Evolutionary conservation across 2,113 vertebrate genomes (phyloP), one percentile per base, ranked within the genome.

Genomic region (Desmodus rotundus): DNA sequence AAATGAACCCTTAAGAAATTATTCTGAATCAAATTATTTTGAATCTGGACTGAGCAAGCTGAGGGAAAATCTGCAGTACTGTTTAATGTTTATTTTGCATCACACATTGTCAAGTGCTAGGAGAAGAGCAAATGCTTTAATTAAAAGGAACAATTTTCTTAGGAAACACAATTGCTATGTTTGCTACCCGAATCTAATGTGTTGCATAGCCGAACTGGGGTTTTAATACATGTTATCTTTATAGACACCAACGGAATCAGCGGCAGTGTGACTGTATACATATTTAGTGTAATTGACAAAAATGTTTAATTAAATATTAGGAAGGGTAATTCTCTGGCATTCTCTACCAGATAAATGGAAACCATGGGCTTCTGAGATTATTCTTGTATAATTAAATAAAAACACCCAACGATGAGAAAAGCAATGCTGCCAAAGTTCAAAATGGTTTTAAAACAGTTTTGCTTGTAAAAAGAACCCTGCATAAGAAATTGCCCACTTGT

Each of bases 301-400:
- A 98, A 98, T 98, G 97, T 98, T 98, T 98, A 98, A 98, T 98
- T 98, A 98, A 98, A 95, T 98, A 98, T 96, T 98, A 96, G 97
- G 96, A 97, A 98, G 97, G 89, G 94, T 89, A 98, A 90, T 96
- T 98, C 94, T 97, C 90, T 96, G 96, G 97, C 91, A 94, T 93
- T 97, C 33, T 96, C 54, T 89, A 54, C 96, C 83, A 98, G 95
- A 97, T 96, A 95, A 98, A 98, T 95, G 94, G 92, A 97, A 98
- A 96, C 92, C 33, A 78, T 38, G 81, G 93, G 65, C 95, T 96
- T 97, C 91, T 94, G 91, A 97, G 97, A 97, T 98, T 97, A 95
- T 96, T 97, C 92, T 97, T 89, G 68, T 98, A 77, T 97, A 97
- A 97, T 98, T 98, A 98, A 98, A 96, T 94, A 96, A 90, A 96